Evolutionary conservation across 2,797 vertebrate species (phyloP), one percentile per base, ranked within the genome.

Genomic region (Chaetodon trifasciatus): DNA sequence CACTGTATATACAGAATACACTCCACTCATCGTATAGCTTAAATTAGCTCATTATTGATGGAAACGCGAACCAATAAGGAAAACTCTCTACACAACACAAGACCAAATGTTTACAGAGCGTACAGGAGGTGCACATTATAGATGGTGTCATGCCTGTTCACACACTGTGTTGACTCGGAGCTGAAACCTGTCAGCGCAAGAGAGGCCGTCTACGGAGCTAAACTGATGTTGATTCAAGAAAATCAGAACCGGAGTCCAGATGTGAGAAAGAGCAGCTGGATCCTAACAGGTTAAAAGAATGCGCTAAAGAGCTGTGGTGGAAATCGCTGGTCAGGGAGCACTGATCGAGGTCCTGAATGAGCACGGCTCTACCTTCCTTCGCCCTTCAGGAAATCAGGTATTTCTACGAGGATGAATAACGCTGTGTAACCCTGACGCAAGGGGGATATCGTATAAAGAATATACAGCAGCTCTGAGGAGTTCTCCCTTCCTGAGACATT

Each of bases 191-290:
- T 85, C 84, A 81, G 79, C n/a, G 0, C 53, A 1, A 15, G 0
- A 64, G 42, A 80, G 44, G 17, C 23, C 16, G 37, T 39, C 40
- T 50, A 37, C 6, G 44, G 17, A 56, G 69, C 61, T 49, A 11
- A 46, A 17, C 42, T 74, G 60, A 78, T 28, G 67, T 50, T 75
- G 68, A 76, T 62, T 72, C 68, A 73, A 53, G 50, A 53, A 78
- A 87, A 83, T 72, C 74, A 81, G 65, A 72, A 65, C 74, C 81
- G 73, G 70, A 84, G 52, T 66, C 60, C 64, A 71, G 65, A 81
- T 72, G 78, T 67, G 56, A 61, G 50, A 67, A 35, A 13, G 37
- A 57, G 42, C 50, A 32, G 46, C 71, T 37, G 39, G n/a, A 46
- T 37, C 32, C 24, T 46, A 23, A 23, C 52, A 64, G 39, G 28